Conservation (phyloP, 2,113 vertebrate genomes). For the Chionomys nivalis region DNA sequence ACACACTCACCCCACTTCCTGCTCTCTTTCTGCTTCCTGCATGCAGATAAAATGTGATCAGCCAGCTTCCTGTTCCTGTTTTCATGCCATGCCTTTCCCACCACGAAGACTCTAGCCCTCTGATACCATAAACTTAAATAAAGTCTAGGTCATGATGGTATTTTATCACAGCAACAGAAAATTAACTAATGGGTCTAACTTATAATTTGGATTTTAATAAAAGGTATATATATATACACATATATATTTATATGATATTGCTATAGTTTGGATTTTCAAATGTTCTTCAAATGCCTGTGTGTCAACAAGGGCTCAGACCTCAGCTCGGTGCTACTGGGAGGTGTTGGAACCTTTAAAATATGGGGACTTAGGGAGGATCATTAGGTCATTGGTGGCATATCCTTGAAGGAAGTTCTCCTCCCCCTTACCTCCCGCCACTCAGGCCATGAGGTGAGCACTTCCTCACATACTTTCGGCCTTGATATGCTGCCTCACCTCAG, state of each 20-base stretch:
- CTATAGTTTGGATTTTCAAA: background rate
- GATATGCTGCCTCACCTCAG: background rate
- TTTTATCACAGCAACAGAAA: background rate
- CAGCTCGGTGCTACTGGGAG: background rate
- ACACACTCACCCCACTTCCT: background rate
- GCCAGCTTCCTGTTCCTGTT: background rate
- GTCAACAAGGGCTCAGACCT: background rate
- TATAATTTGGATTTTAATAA: background rate
- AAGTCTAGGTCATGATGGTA: background rate
- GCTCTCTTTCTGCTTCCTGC: background rate
- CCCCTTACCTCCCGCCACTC: too few species aligned
- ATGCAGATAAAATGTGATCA: background rate
- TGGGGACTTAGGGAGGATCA: background rate
- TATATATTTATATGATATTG: background rate
- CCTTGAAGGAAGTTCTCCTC: background rate
- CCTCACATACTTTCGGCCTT: background rate
- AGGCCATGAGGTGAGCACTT: background rate
- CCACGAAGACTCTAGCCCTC: background rate
- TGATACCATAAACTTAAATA: background rate
- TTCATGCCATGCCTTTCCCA: background rate
- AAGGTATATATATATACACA: background rate
- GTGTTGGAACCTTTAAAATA: background rate
- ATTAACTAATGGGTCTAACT: background rate
- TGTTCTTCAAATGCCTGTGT: background rate
- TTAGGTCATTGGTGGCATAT: background rate